Evolutionary conservation across 2,797 vertebrate species (phyloP).

Genomic region (Allobates femoralis): DNA sequence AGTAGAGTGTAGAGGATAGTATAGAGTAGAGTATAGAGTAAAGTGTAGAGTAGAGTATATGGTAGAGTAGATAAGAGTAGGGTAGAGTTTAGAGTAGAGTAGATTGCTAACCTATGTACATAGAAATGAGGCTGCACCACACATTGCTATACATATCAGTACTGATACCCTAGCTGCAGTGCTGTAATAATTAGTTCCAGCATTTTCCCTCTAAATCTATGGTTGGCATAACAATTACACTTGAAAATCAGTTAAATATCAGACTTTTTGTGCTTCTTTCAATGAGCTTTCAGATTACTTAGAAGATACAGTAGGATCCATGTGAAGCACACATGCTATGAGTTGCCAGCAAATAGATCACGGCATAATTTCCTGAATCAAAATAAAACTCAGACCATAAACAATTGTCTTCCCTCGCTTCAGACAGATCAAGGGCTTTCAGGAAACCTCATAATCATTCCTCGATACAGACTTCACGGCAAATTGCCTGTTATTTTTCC

Average conservation of each 20-base stretch:
- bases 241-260: not conserved
- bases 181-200: too few relatives aligned
- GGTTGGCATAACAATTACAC: not conserved
- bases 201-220: not conserved
- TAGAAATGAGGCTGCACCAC: too few relatives aligned
- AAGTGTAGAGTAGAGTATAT: too few relatives aligned
- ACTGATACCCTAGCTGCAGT: too few relatives aligned
- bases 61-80: too few relatives aligned
- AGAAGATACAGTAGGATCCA: not conserved
- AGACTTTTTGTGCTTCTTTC: not conserved
- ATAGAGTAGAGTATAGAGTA: too few relatives aligned
- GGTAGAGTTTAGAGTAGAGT: too few relatives aligned
- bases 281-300: not conserved
- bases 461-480: conserved; percentile 25
- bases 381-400: conserved; percentile 52
- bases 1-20: too few relatives aligned
- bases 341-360: conserved; percentile 36
- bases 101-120: too few relatives aligned
- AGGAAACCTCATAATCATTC: conserved; percentile 12
- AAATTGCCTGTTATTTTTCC: conserved; percentile 38
- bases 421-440: conserved; percentile 34
- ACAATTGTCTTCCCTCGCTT: conserved; percentile 26
- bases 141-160: too few relatives aligned
- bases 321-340: conserved; percentile 48
- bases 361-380: conserved; percentile 46